Base-by-base conservation (phyloP, 1,140 invertebrate species). In the Tyrophagus putrescentiae region DNA sequence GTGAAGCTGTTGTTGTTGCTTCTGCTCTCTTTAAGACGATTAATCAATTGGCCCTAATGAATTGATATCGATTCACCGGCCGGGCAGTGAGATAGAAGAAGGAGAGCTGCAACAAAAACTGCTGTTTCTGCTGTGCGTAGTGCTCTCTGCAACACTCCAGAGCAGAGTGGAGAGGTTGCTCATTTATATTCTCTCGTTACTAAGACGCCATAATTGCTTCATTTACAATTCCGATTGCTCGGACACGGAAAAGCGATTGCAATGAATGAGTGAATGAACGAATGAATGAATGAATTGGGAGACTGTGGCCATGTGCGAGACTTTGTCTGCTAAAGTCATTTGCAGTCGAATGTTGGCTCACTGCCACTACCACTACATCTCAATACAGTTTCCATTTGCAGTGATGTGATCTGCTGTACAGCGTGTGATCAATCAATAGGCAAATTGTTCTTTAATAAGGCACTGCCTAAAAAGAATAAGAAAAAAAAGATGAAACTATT, bases 31-130 rank as follows among this genome's bases (percentile, higher is more conserved):
- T n/a, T n/a, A n/a, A n/a, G n/a, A n/a, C n/a, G n/a, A 48, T 48
- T 48, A 48, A 48, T 48, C 45, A 48, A 48, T n/a, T n/a, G n/a
- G 7, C 7, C 21, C 45, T 48, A 48, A 48, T 48, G 45, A 48
- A 48, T 48, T 48, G 45, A 48, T 48, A 48, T 7, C 45, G 45
- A 48, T 48, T 29, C n/a, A n/a, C n/a, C n/a, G n/a, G n/a, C n/a
- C n/a, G n/a, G n/a, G n/a, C n/a, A n/a, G n/a, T n/a, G n/a, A n/a
- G n/a, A n/a, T n/a, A n/a, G n/a, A n/a, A n/a, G n/a, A n/a, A n/a
- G n/a, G n/a, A n/a, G 45, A 21, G 45, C 7, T 21, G 13, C 7
- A 48, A 48, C 21, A 21, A 18, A 48, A 21, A 48, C 31, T 21
- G 7, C 45, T 7, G 18, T 48, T 48, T 48, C 45, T 13, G 36